These are phyloP conservation scores for Chlorocebus sabaeus DNA, from an alignment of 2,113 vertebrate genomes.

Conservation along the genomic window DNA sequence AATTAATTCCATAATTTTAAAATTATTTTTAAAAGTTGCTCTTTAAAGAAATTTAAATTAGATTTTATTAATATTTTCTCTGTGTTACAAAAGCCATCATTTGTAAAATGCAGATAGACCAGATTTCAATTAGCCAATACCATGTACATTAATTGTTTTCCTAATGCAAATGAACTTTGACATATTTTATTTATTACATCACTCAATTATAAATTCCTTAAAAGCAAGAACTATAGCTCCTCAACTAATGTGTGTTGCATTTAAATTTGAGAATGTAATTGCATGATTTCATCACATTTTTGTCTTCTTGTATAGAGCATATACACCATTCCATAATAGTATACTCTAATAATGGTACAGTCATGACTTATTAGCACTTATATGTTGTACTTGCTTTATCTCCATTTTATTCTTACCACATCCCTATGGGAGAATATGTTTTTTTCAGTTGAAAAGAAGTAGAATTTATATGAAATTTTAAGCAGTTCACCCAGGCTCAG, in stretches of 20 bases:
- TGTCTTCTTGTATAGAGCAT: not conserved
- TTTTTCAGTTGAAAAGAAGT: not conserved
- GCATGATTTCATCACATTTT: not conserved
- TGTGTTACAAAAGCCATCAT: not conserved
- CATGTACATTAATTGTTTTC: not conserved
- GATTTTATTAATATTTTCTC: not conserved
- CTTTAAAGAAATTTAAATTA: not conserved
- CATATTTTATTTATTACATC: not conserved
- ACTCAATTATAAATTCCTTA: not conserved
- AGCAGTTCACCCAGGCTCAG: not conserved
- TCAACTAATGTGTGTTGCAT: not conserved
- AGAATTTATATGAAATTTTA: not conserved
- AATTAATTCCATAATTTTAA: not conserved
- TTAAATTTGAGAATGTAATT: not conserved
- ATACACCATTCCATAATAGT: fast-evolving
- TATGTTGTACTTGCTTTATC: not conserved
- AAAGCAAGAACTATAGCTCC: not conserved
- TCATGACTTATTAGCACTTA: not conserved
- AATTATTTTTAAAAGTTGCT: not conserved
- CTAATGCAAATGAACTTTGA: not conserved
- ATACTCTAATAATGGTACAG: not conserved
- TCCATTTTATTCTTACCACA: not conserved
- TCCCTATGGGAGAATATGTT: not conserved
- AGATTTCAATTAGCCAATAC: not conserved
- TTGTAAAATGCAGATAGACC: not conserved